Evolutionary conservation across 2,113 vertebrate genomes (phyloP).

Genomic region (Epinephelus moara): DNA sequence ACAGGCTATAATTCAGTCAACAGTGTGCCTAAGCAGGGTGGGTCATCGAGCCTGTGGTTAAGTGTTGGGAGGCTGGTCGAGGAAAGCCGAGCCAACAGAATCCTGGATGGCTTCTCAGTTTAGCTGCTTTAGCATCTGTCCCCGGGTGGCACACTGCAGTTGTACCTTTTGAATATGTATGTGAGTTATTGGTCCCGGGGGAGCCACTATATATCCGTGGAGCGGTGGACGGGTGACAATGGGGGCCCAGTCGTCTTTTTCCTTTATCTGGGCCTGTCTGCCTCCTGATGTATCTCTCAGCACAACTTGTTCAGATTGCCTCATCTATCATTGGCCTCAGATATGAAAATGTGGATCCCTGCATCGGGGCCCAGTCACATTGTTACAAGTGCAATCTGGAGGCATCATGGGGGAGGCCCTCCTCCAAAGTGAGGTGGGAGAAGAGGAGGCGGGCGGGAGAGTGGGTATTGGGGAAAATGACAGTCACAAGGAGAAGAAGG

Average conservation of each 20-base stretch:
- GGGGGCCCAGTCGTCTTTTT: constrained; percentile 62
- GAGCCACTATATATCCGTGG: constrained; percentile 74
- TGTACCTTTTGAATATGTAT: constrained; percentile 83
- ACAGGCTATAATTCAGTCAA: constrained; percentile 47
- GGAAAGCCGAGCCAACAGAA: constrained; percentile 42
- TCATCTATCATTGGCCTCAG: constrained; percentile 85
- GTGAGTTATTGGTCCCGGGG: constrained; percentile 78
- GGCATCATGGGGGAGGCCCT: constrained; percentile 70
- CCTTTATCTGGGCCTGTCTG: constrained; percentile 81
- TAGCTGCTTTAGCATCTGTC: constrained; percentile 71
- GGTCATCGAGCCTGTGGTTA: constrained; percentile 50
- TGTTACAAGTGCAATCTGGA: constrained; percentile 78
- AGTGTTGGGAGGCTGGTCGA: constrained; percentile 4
- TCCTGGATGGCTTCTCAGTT: constrained; percentile 55
- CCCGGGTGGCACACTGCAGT: constrained; percentile 63
- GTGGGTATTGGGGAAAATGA: not conserved
- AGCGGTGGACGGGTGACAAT: constrained; percentile 67
- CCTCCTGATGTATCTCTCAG: constrained; percentile 85
- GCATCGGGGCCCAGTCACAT: constrained; percentile 68
- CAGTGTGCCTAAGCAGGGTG: constrained; percentile 26
- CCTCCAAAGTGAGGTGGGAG: constrained; percentile 42
- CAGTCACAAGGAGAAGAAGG: constrained; percentile 18
- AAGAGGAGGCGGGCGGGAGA: not conserved
- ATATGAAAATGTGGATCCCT: constrained; percentile 82
- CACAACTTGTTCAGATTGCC: constrained; percentile 84